Base-by-base conservation (phyloP, 2,113 vertebrate species). In the Nannospalax galili region DNA sequence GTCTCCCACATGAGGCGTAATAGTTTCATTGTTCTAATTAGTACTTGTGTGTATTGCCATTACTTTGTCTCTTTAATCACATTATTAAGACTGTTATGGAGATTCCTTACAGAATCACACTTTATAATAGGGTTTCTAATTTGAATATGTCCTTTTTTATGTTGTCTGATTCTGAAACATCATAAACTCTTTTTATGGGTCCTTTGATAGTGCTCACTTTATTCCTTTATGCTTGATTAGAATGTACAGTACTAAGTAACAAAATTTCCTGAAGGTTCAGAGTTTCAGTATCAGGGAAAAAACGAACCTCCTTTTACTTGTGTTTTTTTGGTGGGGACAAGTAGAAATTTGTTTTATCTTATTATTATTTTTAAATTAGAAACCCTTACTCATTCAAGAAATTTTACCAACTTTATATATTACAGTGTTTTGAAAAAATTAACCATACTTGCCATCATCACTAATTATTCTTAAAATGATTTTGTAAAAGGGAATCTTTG, bases 61-160 rank as follows among this genome's bases (percentile, higher is more conserved):
- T 98, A 98, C 98, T 98, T 98, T 98, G 98, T 98, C 98, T 98
- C 98, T 98, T 98, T 98, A 98, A 98, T 98, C 98, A 98, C 98
- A 98, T 98, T 98, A 98, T 98, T 98, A 98, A 98, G 98, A 98
- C 98, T 96, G 97, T 98, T 98, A 98, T 98, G 95, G 98, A 98
- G 98, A 98, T 98, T 98, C 96, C 98, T 98, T 98, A 98, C 98
- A 98, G 98, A 98, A 98, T 97, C 98, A 97, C 98, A 98, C 98
- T 98, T 98, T 98, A 98, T 98, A 98, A 98, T 98, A 98, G 98
- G 98, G 98, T 97, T 98, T 98, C 98, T 98, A 98, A 98, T 98
- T 98, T 98, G 98, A 98, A 98, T 98, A 98, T 98, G 98, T 98
- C 98, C 97, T 98, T 98, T 98, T 98, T 98, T 98, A 98, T 98